Evolutionary conservation across 2,113 vertebrate species (phyloP).

Genomic region (Lepisosteus oculatus): DNA sequence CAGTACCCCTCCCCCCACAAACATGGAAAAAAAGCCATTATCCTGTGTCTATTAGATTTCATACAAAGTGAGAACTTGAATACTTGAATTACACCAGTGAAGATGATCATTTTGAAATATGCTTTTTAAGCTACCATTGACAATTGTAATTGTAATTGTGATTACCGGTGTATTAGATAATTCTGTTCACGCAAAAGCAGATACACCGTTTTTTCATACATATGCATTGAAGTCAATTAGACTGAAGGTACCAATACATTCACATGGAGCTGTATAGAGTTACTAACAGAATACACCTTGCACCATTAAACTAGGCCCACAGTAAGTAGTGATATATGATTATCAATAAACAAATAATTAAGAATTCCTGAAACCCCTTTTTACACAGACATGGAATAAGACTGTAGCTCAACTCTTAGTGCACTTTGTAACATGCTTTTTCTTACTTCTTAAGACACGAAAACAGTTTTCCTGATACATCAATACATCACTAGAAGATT

Average conservation of each 20-base stretch:
- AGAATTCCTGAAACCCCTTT: background rate
- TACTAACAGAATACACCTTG: slow-evolving; percentile 9
- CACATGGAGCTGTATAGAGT: slow-evolving; percentile 10
- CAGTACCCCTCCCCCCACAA: no score
- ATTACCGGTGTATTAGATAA: no score
- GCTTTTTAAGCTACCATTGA: no score
- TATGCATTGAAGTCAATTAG: no score
- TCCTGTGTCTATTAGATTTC: no score
- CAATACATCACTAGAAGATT: background rate
- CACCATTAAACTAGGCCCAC: background rate
- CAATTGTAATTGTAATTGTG: no score
- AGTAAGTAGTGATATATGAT: background rate
- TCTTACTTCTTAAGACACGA: background rate
- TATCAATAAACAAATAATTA: background rate
- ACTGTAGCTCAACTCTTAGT: background rate
- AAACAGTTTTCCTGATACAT: slow-evolving; percentile 8
- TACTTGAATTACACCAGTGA: no score
- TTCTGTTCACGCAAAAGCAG: no score
- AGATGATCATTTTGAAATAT: no score
- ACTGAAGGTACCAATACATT: background rate
- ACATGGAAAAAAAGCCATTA: no score
- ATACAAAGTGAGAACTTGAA: no score
- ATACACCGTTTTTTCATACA: no score
- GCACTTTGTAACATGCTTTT: background rate
- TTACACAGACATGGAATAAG: background rate